phyloP scores from a whole-genome alignment of 2,888 invertebrate species.

The Sericinus montela region DNA sequence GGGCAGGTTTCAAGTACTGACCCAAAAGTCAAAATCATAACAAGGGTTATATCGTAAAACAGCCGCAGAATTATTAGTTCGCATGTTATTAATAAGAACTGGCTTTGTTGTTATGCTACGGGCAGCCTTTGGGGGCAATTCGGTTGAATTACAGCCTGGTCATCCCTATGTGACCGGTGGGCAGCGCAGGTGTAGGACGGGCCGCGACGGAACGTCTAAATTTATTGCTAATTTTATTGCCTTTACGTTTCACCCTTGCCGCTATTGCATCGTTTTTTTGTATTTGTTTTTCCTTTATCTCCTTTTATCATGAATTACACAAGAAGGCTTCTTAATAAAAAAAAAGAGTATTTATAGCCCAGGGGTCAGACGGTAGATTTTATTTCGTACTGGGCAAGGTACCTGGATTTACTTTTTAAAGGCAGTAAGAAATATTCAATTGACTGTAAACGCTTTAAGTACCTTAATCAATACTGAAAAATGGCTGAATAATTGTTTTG shows the following conservation, averaged over 20 bases:
- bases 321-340: too few relatives aligned
- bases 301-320: not conserved
- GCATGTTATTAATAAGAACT: constrained; percentile 26
- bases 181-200: constrained; percentile 55
- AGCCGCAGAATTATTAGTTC: constrained; percentile 23
- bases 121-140: constrained; percentile 61
- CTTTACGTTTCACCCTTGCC: constrained; percentile 16
- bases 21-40: not conserved
- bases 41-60: constrained; percentile 6
- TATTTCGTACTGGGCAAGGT: too few relatives aligned
- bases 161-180: constrained; percentile 45
- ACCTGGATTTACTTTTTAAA: too few relatives aligned
- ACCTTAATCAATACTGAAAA: too few relatives aligned
- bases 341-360: too few relatives aligned
- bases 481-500: too few relatives aligned
- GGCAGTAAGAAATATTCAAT: too few relatives aligned
- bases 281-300: not conserved
- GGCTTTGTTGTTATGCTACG: constrained; percentile 29
- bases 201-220: constrained; percentile 50
- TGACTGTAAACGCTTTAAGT: too few relatives aligned
- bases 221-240: constrained; percentile 69
- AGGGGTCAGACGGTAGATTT: too few relatives aligned
- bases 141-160: constrained; percentile 65
- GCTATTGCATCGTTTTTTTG: constrained; percentile 11
- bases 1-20: not conserved